A percentile compares a stretch with the other conserved stretches of the same genome.
phyloP scores from a whole-genome alignment of 2,797 vertebrate genomes.

The Enteromius viviparus region DNA sequence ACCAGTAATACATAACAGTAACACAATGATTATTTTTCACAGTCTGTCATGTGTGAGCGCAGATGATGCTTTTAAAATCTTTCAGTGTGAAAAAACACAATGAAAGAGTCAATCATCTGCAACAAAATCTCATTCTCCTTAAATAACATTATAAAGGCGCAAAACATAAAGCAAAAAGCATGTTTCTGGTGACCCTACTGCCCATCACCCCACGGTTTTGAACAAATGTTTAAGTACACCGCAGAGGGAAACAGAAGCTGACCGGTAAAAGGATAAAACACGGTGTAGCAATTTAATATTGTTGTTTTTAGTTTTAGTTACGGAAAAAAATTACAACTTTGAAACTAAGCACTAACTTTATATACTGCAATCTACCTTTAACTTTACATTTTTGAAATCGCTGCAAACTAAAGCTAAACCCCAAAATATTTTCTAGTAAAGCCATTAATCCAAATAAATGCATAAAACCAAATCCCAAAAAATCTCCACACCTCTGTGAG shows the following conservation, averaged over 20 bases:
- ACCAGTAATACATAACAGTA: conserved; percentile 4
- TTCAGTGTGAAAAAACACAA: not conserved
- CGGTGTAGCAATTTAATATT: not conserved
- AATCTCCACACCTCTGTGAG: conserved; percentile 31
- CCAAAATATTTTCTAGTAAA: conserved; percentile 33
- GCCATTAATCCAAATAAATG: conserved; percentile 39
- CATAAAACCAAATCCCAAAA: conserved; percentile 26
- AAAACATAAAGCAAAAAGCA: conserved; percentile 4
- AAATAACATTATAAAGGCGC: not conserved
- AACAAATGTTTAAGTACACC: not conserved
- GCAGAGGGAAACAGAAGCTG: not conserved
- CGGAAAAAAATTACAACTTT: not conserved
- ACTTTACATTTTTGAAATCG: not conserved
- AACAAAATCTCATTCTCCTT: conserved; percentile 10
- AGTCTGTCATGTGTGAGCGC: conserved; percentile 21
- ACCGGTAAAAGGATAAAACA: not conserved
- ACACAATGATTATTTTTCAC: conserved; percentile 16
- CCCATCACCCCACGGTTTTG: not conserved
- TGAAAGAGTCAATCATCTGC: conserved; percentile 5
- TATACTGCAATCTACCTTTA: not conserved
- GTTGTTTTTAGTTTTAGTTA: not conserved
- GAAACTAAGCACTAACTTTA: not conserved
- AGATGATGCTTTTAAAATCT: conserved; percentile 19
- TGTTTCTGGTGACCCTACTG: not conserved
- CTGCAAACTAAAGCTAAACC: conserved; percentile 20